phyloP scores from a whole-genome alignment of 2,888 invertebrate species.

The Stenoptilia bipunctidactyla region DNA sequence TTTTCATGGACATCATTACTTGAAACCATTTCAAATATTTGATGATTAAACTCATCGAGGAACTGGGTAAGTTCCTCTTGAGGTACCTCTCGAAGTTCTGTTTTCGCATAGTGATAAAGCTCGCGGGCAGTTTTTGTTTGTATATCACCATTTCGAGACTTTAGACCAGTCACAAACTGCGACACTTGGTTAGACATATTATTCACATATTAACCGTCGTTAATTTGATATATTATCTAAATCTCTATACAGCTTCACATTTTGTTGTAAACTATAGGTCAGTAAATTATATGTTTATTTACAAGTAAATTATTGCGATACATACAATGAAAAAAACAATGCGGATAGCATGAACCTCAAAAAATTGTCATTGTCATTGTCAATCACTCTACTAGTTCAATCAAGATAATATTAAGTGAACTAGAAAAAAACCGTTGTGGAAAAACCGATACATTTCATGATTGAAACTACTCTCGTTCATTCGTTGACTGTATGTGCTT shows the following conservation, averaged over 20 bases:
- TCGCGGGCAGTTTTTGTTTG: constrained; percentile 91
- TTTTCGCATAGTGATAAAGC: constrained; percentile 90
- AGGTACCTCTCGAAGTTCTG: constrained; percentile 89
- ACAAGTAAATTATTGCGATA: too few species aligned
- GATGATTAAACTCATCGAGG: constrained; percentile 95
- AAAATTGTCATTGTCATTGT: too few species aligned
- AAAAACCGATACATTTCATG: too few species aligned
- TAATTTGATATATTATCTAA: constrained; percentile 13
- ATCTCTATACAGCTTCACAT: constrained; percentile 3
- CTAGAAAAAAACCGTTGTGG: too few species aligned
- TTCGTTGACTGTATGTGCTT: too few species aligned
- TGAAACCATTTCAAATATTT: constrained; percentile 96
- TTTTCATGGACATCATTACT: constrained; percentile 93
- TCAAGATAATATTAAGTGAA: too few species aligned
- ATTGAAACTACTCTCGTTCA: too few species aligned
- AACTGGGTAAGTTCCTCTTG: constrained; percentile 91
- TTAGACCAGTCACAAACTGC: constrained; percentile 87
- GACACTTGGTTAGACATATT: constrained; percentile 73
- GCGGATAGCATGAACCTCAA: too few species aligned
- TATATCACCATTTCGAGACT: constrained; percentile 88
- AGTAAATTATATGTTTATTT: too few species aligned
- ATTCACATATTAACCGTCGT: too few species aligned
- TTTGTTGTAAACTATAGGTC: not conserved
- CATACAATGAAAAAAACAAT: too few species aligned
- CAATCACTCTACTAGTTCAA: too few species aligned